Evolutionary conservation across 2,888 invertebrate species (phyloP), one percentile per base, ranked within the genome.

Genomic region (Tetranychus truncatus): DNA sequence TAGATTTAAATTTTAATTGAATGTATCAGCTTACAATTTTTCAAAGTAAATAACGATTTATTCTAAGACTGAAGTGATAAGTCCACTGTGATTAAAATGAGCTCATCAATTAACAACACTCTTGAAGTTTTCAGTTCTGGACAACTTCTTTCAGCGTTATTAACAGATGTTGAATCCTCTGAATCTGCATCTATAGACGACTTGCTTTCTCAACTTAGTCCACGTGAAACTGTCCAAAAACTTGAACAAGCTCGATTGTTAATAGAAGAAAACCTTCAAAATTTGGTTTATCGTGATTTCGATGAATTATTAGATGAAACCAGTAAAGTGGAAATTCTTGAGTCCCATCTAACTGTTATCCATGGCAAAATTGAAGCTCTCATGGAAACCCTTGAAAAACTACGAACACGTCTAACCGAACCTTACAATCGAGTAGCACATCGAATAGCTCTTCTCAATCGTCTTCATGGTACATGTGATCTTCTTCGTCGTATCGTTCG

Each of bases 381-480:
- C 21, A 20, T 67, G 45, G 46, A n/a, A n/a, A 65, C 71, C 11
- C 21, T 77, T 8, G 73, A 77, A 15, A 24, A 34, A 15, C 65
- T 77, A 7, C 9, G 55, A 73, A 11, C 34, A 6, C 74, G 67
- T 45, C 71, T 77, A 1, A 71, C 21, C n/a, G 65, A 67, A 18
- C 77, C 77, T n/a, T 76, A 77, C 45, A 45, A 76, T n/a, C 46
- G 67, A 15, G 46, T 77, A 21, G 45, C 66, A 3, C 73, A 71
- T 7, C 72, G 74, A n/a, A 76, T 76, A 18, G 24, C 55, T 73
- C n/a, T 77, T 24, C 44, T 77, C 15, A 74, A 77, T 66, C 76
- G 77, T 2, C 66, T 77, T 21, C 76, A 77, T 67, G 67, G 45
- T 3, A 77, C 77, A 5, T 76, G 76, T 73, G 77, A 77, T 76